phyloP scores from a whole-genome alignment of 2,888 invertebrate genomes.

The Cataglyphis cursor region DNA sequence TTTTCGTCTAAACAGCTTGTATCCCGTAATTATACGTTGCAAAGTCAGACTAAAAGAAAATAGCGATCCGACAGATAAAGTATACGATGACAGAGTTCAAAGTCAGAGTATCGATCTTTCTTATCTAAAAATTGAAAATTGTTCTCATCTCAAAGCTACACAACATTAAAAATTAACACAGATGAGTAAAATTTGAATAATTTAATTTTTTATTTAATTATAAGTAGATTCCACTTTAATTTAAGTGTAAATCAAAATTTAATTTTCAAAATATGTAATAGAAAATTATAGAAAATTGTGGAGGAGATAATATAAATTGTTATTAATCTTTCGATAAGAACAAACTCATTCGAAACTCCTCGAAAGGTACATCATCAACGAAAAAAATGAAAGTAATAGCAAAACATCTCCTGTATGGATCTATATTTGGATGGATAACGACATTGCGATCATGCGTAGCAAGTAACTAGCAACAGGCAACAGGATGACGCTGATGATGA shows the following conservation, averaged over 20 bases:
- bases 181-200: neutral
- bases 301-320: neutral
- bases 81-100: neutral
- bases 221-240: neutral
- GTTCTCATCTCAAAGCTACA: neutral
- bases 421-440: conserved; percentile 24
- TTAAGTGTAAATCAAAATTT: neutral
- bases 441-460: conserved; percentile 26
- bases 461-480: conserved; percentile 25
- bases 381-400: conserved; percentile 2
- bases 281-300: conserved; percentile 19
- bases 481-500: conserved; percentile 22
- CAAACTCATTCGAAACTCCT: conserved; percentile 13
- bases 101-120: neutral
- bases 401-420: neutral
- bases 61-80: neutral
- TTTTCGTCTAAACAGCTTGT: conserved; percentile 18
- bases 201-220: neutral
- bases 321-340: conserved; percentile 24
- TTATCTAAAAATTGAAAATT: neutral
- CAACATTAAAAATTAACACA: neutral
- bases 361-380: neutral
- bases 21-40: conserved; percentile 31
- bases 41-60: neutral
- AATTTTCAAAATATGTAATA: neutral